Evolutionary conservation across 1,140 invertebrate genomes (phyloP), one percentile per base, ranked within the genome.

Genomic region (Ditylenchus dipsaci): DNA sequence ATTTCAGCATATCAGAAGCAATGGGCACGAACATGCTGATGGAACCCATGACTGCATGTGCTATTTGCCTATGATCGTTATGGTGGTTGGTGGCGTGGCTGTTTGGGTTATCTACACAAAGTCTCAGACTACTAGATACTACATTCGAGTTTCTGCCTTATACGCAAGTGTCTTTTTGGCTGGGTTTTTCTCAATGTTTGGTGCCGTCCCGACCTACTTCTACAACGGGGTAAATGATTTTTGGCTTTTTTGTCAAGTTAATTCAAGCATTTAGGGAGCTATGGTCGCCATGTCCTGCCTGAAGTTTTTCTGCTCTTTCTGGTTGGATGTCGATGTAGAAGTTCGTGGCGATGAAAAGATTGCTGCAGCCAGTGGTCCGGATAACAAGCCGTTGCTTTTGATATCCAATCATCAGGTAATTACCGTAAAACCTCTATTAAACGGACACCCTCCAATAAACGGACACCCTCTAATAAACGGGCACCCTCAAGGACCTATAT

Each of bases 361-460:
- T 47, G 11, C n/a, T 1, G 1, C 13, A 0, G 72, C 67, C 1
- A 68, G 72, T 43, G 59, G 63, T 11, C n/a, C 38, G 0, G 68
- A 71, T 27, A 42, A 70, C 8, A 19, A 76, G 47, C 68, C 67
- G 1, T 27, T 63, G 23, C 72, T 73, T 23, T 38, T 73, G 17
- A 63, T 73, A 17, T 63, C 73, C 15, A 73, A 73, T 62, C 72
- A 73, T 59, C 72, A 72, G 53, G 62, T 65, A 11, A n/a, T n/a
- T n/a, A n/a, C n/a, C n/a, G n/a, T n/a, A n/a, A n/a, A n/a, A n/a
- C n/a, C n/a, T n/a, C n/a, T n/a, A n/a, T n/a, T n/a, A n/a, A n/a
- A n/a, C n/a, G n/a, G n/a, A n/a, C n/a, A n/a, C n/a, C n/a, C n/a
- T n/a, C n/a, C n/a, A n/a, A n/a, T n/a, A n/a, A n/a, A n/a, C n/a